Evolutionary conservation across 2,888 invertebrate species (phyloP), one percentile per base, ranked within the genome.

Genomic region (Diaphora mendica): DNA sequence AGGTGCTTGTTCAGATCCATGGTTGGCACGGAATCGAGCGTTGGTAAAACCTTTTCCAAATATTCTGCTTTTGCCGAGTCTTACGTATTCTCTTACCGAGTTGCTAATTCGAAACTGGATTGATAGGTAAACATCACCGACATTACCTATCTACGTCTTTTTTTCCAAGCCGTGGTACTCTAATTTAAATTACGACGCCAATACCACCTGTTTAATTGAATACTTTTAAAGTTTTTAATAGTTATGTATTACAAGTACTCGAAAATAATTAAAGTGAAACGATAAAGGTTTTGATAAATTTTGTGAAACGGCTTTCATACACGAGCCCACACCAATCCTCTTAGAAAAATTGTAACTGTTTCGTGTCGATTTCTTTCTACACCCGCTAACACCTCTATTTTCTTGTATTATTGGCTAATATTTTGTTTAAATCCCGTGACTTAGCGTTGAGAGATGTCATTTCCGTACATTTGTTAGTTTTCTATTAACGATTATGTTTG

Each of bases 1-100:
- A 94, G 94, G 90, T 3, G 89, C 86, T 69, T 93, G 93, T 72
- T 76, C 83, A 0, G 90, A 92, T 3, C 94, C 94, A 0, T 94
- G 94, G 94, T 48, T 87, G 59, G 83, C 89, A 0, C 90, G 86
- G 71, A 86, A 87, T 64, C 81, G 74, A 3, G 75, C 82, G n/a
- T 72, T 94, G 30, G 69, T 93, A 23, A 92, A 90, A 74, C 83
- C 82, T 23, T 92, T 94, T 66, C 87, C 91, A 0, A 77, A 75
- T 0, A 90, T 91, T 0, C 74, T 92, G 5, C 80, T 93, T 35
- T 51, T 93, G 59, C 93, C 94, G 0, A 84, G 90, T 64, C 89
- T 89, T 0, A 85, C 85, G 0, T 92, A 94, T 74, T 89, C 92
- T 0, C 80, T 85, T 0, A 87, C 90, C 1, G 79, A 87, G 8